These are phyloP conservation scores for Nibea coibor DNA, from an alignment of 2,113 vertebrate genomes.

Conservation along the genomic window DNA sequence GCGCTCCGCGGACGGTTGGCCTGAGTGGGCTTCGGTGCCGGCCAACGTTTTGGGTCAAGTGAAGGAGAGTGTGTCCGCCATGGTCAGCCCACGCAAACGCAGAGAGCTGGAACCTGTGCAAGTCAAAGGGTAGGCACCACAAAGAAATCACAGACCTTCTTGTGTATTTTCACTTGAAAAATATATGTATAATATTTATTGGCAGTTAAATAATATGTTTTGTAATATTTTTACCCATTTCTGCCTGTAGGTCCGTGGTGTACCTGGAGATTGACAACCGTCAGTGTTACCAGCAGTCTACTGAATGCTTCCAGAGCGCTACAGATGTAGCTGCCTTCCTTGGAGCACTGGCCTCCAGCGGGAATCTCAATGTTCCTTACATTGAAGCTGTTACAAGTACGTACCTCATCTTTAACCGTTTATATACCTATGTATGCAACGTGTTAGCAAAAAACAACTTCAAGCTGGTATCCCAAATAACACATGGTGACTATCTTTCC, in stretches of 20 bases:
- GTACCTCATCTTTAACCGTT: slow-evolving; percentile 66
- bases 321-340: slow-evolving; percentile 96
- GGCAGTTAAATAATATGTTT: background rate
- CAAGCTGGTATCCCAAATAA: background rate
- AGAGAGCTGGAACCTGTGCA: slow-evolving; percentile 93
- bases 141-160: background rate
- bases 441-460: background rate
- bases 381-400: slow-evolving; percentile 96
- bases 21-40: slow-evolving; percentile 77
- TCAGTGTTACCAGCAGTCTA: slow-evolving; percentile 93
- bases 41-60: slow-evolving; percentile 82
- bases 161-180: background rate
- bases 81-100: slow-evolving; percentile 80
- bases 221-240: slow-evolving; percentile 51
- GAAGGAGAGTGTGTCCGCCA: slow-evolving; percentile 81
- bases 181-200: background rate
- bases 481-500: slow-evolving; percentile 34
- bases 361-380: slow-evolving; percentile 95
- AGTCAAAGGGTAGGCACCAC: slow-evolving; percentile 88
- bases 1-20: slow-evolving; percentile 87
- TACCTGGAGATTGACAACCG: slow-evolving; percentile 98
- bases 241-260: slow-evolving; percentile 89
- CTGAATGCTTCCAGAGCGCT: slow-evolving; percentile 95
- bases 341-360: slow-evolving; percentile 93
- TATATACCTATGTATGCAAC: background rate